Evolutionary conservation across 2,888 invertebrate genomes (phyloP).

Genomic region (Opisthograptis luteolata): DNA sequence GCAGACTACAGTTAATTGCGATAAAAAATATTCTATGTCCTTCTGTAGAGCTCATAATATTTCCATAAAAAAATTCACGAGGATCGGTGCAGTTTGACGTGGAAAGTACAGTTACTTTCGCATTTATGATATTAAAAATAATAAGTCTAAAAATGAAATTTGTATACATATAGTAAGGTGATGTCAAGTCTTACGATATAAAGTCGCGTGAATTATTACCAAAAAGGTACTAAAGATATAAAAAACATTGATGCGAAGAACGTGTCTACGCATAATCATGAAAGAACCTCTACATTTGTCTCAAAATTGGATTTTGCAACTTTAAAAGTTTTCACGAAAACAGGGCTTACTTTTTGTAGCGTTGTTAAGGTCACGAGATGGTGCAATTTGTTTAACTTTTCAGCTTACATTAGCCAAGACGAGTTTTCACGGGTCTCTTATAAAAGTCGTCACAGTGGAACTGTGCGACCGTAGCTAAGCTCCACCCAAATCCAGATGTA

Average conservation of each 20-base stretch:
- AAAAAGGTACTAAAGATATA: background rate
- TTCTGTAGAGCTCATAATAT: too few relatives aligned
- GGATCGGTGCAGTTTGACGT: too few relatives aligned
- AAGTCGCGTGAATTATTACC: background rate
- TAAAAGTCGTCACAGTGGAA: conserved; percentile 51
- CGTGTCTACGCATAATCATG: conserved; percentile 2
- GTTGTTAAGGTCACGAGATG: conserved; percentile 43
- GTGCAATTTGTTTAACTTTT: conserved; percentile 75
- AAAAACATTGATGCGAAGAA: background rate
- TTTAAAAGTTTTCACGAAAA: conserved; percentile 23
- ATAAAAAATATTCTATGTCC: too few relatives aligned
- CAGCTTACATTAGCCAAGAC: conserved; percentile 71
- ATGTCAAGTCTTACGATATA: too few relatives aligned
- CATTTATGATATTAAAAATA: too few relatives aligned
- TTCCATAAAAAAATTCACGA: too few relatives aligned
- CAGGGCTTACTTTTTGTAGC: conserved; percentile 27
- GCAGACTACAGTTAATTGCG: too few relatives aligned
- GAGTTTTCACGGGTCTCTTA: conserved; percentile 66
- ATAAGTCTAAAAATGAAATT: too few relatives aligned
- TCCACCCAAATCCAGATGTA: background rate
- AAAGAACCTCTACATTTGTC: conserved; percentile 18
- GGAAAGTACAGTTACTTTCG: too few relatives aligned
- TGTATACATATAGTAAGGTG: too few relatives aligned
- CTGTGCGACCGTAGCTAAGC: background rate
- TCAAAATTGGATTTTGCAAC: conserved; percentile 22